Evolutionary conservation across 2,888 invertebrate species (phyloP), one percentile per base, ranked within the genome.

Genomic region (Taenaris catops): DNA sequence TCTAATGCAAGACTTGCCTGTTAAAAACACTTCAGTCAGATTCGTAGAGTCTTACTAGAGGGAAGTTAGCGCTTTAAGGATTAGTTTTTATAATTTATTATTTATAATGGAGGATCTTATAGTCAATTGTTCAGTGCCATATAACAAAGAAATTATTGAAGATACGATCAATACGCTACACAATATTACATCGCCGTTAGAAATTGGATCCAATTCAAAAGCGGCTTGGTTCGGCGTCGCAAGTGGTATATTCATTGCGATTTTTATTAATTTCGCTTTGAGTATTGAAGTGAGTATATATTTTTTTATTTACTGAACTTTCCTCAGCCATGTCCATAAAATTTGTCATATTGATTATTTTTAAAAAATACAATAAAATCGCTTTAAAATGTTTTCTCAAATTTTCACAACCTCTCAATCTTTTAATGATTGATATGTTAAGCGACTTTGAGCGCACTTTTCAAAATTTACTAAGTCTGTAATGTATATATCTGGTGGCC

Each of bases 181-280:
- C 6, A 29, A 36, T 25, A 26, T 17, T 26, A 34, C 29, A 18
- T 12, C 17, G 1, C 5, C 25, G 9, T 26, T 27, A 29, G 40
- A 49, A 35, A 25, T 33, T 16, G 35, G 24, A 6, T 38, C 41
- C 38, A 31, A 47, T 6, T 34, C 41, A 1, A 44, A 44, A 31
- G 42, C 42, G 2, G 38, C 52, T 4, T 48, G 56, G 26, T 42
- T 60, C 27, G 63, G 63, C 18, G 51, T 58, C 9, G 14, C 57
- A 2, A 53, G 56, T 5, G 62, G 62, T 12, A 46, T 70, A 1
- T 25, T 62, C 2, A 46, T 67, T 10, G 55, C 57, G 11, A 27
- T 53, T 14, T 14, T 55, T 2, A 25, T 52, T 4, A 51, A 54
- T 43, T 31, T 40, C 29, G 9, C 49, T 10, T 43, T 58, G 9